Base-by-base conservation (phyloP, 2,113 vertebrate species). In the Chascanopsetta lugubris region DNA sequence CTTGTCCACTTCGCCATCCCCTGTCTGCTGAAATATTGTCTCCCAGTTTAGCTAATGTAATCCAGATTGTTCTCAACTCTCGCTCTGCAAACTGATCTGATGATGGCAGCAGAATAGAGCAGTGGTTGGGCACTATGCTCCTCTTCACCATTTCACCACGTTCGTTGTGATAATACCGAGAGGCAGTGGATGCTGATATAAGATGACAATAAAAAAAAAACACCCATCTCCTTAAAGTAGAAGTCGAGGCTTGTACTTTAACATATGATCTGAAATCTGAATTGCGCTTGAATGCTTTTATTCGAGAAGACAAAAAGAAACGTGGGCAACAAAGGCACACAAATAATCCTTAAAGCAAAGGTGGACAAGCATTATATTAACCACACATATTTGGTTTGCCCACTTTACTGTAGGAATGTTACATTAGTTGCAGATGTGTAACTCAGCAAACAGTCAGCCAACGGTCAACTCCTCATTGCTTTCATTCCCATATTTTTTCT, bases 41-140 rank as follows among this genome's bases (percentile, higher is more conserved):
- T 69, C 51, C 63, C 46, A 50, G 46, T 36, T 54, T 13, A 61
- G 69, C 73, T 78, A 80, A 72, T 87, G 84, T 69, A 67, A 79
- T 69, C 32, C 36, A 38, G 36, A 38, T 38, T 38, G 36, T 17
- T 38, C 36, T 15, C 12, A 9, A 38, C 36, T 38, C 36, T 15
- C 34, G n/a, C 15, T 38, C 36, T 6, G 36, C 36, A 17, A 38
- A n/a, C 36, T 38, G 8, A 38, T 81, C 58, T 40, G 47, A 43
- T 53, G 46, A 62, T 47, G 57, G 27, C 29, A 15, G 51, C 51
- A 69, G 59, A 22, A 18, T 15, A 27, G 38, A 32, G 49, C 29
- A 25, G 22, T 20, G 36, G 3, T 48, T n/a, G 45, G 38, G 21
- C 24, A 13, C 27, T 7, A 1, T 46, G 18, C 25, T 25, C 42